Base-by-base conservation (phyloP, 2,113 vertebrate genomes). In the Stigmatopora argus region DNA sequence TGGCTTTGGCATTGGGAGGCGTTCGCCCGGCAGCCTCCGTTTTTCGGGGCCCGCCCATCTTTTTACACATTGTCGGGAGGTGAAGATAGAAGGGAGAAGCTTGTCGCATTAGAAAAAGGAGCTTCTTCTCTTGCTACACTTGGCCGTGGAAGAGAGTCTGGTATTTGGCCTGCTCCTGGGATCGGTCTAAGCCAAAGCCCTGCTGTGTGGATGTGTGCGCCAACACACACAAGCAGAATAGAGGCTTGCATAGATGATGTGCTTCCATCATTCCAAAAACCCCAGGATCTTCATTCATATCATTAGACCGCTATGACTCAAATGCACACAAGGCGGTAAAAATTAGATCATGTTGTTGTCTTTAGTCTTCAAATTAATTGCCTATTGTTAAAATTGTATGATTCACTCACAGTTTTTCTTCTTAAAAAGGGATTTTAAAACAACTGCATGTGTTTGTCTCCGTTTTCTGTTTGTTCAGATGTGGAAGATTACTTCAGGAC, bases 401-500 rank as follows among this genome's bases (percentile, higher is more conserved):
- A 72, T 64, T 46, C 21, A 65, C 77, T 72, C 51, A 21, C 75
- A 44, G 64, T 56, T 10, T 48, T 15, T 69, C 23, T 70, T 59
- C 71, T 71, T 47, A 23, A 15, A 71, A 64, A 69, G 74, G 67
- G 68, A 69, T 49, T 66, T 65, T 8, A 80, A 83, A 74, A 19
- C 65, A 62, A 34, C 44, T 74, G 75, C 78, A 70, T 74, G 73
- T 68, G 75, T 75, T 64, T 74, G 76, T 78, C 79, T 80, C 67
- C 78, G 61, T 64, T 67, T 62, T 58, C 67, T 55, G 7, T 63
- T 61, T 57, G 69, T 69, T 70, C 75, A 74, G 74, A 53, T 64
- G 67, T 41, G 46, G 74, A 81, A 82, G 82, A 83, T 85, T 83
- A 78, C 81, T 86, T 78, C 74, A 74, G 75, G 76, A 60, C 75